Evolutionary conservation across 1,140 invertebrate genomes (phyloP), one percentile per base, ranked within the genome.

Genomic region (Bilobella aurantiaca): DNA sequence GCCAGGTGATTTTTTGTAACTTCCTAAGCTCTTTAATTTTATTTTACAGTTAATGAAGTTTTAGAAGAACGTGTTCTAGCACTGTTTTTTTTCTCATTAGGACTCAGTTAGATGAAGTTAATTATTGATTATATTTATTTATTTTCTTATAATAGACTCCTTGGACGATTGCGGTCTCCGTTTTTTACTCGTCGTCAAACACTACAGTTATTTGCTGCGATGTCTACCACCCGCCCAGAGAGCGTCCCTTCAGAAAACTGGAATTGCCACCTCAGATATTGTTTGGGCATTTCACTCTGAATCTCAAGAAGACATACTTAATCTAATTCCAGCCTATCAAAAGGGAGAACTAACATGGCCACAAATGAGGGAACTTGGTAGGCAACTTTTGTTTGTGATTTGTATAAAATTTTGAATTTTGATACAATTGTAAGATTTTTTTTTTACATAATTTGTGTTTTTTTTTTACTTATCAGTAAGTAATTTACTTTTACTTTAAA

Each of bases 251-350:
- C 91, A 95, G 75, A 87, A 88, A 63, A 85, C 88, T 69, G 97
- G 96, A 18, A 86, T 99, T 0, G 88, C 88, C 3, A 89, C 90
- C 0, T 89, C 92, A 63, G 93, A 97, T 78, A 81, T 99, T 16
- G 93, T 97, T 12, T 99, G 97, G 97, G 97, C 96, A 1, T 99
- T 95, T 78, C 96, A 99, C 79, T 98, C 95, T 0, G 96, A 99
- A 78, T 92, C 92, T 30, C 91, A 97, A 78, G 94, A 97, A 75
- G 96, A 98, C 77, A 78, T 99, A 31, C 78, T 99, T 1, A 87
- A 88, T 63, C 78, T 97, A 21, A 88, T 98, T 69, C 95, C 96
- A 0, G 89, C 87, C 23, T 90, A 90, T 76, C 83, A 86, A 0
- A 91, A 91, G 76, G 86, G 85, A 65, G 86, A 86, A 73, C 85